Conservation (phyloP, 2,888 invertebrate genomes). For the Auanema sp. region DNA sequence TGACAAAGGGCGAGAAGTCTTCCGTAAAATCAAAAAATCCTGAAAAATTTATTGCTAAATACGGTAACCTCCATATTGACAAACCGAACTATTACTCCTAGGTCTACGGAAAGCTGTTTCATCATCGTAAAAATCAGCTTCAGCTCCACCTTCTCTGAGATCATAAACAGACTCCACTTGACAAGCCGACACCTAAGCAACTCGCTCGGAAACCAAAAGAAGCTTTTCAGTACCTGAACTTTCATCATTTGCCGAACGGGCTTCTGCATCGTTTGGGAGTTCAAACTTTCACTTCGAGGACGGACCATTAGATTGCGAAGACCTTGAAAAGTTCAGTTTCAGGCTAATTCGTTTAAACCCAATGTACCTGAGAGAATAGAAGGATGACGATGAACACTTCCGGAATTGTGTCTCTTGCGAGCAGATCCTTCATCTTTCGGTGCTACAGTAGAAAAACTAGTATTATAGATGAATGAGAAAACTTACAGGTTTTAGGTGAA, state of each 20-base stretch:
- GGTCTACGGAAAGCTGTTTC: conserved; percentile 44
- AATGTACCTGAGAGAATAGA: conserved; percentile 5
- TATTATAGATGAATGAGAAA: conserved; percentile 1
- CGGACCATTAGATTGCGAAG: conserved; percentile 7
- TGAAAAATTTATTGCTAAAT: conserved; percentile 1
- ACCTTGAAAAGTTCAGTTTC: not conserved
- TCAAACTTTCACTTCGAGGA: conserved; percentile 5
- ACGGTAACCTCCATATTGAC: not conserved
- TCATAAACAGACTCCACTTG: conserved; percentile 39
- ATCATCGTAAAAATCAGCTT: conserved; percentile 42
- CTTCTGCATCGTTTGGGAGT: conserved; percentile 5
- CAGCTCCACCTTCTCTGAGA: conserved; percentile 30
- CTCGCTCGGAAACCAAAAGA: too few relatives aligned
- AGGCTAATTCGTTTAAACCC: not conserved
- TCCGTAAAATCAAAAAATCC: conserved; percentile 47
- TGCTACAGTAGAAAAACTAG: not conserved
- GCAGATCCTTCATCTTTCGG: not conserved
- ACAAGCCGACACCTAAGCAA: conserved; percentile 31
- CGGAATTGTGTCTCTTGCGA: conserved; percentile 1
- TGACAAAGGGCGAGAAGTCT: conserved; percentile 49
- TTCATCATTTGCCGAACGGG: conserved; percentile 4
- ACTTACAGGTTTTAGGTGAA: not conserved
- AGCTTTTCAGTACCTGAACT: not conserved
- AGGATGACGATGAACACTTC: conserved; percentile 1
- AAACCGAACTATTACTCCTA: conserved; percentile 41